A percentile compares a stretch with the other conserved stretches of the same genome.
Conservation (phyloP, 1,140 invertebrate genomes). For the Himalopsyche phryganea region DNA sequence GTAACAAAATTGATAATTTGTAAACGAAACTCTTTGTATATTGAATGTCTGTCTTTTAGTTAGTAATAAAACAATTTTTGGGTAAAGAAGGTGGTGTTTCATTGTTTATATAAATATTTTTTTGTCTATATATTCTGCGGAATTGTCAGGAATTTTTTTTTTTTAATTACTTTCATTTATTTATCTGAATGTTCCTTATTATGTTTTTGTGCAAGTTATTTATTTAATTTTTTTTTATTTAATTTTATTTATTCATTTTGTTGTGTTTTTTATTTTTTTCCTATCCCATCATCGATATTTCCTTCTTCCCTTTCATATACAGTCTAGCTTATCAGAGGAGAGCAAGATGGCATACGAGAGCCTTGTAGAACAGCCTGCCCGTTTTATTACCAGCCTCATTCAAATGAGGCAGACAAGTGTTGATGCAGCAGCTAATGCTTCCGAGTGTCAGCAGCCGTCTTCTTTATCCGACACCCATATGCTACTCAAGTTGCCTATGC, state of each 20-base stretch:
- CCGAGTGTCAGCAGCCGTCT: slow-evolving; percentile 8
- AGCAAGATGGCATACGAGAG: slow-evolving; percentile 89
- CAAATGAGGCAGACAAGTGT: slow-evolving; percentile 16
- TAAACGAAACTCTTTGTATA: neutral
- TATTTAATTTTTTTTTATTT: slow-evolving; percentile 34
- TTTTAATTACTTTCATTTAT: too few species aligned
- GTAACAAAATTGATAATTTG: too few species aligned
- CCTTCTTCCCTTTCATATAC: slow-evolving; percentile 34
- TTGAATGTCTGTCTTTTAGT: neutral
- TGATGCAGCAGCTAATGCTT: slow-evolving; percentile 14
- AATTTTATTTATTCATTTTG: slow-evolving; percentile 36
- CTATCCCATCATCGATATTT: slow-evolving; percentile 29
- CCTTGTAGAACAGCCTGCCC: slow-evolving; percentile 69
- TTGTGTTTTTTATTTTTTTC: slow-evolving; percentile 42
- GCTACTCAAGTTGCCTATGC: neutral
- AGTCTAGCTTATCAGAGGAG: slow-evolving; percentile 75
- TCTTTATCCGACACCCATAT: neutral
- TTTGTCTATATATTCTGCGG: too few species aligned
- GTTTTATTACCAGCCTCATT: slow-evolving; percentile 12
- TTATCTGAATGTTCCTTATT: too few species aligned
- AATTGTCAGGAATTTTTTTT: too few species aligned
- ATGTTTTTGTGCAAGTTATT: too few species aligned
- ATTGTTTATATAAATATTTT: slow-evolving; percentile 24
- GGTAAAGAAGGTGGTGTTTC: slow-evolving; percentile 26
- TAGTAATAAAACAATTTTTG: slow-evolving; percentile 6